Percentiles rank a stretch among this genome's conserved stretches.
Conservation (phyloP, 2,888 invertebrate species). For the Drosophila anceps region DNA sequence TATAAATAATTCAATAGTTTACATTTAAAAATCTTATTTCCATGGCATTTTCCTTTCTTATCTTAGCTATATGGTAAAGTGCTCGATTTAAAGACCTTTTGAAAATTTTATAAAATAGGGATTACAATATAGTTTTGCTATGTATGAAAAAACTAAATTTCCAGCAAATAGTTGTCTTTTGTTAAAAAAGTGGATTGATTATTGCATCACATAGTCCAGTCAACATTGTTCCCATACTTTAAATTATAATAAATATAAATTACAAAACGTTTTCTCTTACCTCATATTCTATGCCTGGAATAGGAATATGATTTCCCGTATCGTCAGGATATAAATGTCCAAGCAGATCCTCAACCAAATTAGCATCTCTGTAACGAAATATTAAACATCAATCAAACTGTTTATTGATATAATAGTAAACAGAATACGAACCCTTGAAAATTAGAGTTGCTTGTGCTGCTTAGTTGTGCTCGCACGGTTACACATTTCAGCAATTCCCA, state of each 20-base stretch:
- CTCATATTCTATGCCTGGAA: conserved; percentile 66
- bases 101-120: no score
- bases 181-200: no score
- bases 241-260: not conserved
- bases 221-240: no score
- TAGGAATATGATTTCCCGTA: conserved; percentile 60
- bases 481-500: conserved; percentile 65
- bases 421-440: conserved; percentile 42
- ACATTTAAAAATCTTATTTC: no score
- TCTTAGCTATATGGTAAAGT: no score
- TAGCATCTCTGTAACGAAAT: conserved; percentile 48
- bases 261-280: conserved; percentile 13
- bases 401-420: not conserved
- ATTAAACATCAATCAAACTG: not conserved
- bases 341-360: conserved; percentile 55
- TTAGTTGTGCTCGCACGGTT: conserved; percentile 53
- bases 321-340: conserved; percentile 61
- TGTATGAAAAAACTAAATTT: no score
- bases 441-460: conserved; percentile 21
- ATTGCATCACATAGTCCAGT: no score
- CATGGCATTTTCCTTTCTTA: no score
- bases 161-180: no score
- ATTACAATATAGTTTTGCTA: no score
- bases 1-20: no score
- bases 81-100: no score